Evolutionary conservation across 2,113 vertebrate genomes (phyloP), one percentile per base, ranked within the genome.

Genomic region (Nycticorax nycticorax): DNA sequence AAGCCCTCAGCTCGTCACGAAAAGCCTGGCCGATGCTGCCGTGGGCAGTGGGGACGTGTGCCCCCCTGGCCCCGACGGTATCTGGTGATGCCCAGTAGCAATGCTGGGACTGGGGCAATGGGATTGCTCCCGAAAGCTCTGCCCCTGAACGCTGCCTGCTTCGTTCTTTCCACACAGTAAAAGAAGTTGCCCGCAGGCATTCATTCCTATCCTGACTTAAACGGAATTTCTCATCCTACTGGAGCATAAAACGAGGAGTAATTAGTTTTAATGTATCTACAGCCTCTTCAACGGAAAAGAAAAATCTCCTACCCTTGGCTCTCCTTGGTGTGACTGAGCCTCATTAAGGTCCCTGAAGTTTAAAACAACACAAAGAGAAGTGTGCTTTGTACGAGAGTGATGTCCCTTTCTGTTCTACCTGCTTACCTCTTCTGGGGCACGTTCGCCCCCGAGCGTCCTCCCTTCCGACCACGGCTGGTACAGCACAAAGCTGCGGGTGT

Each of bases 211-310:
- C 72, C 72, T 26, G 14, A 19, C 77, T 89, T 43, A 72, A 64
- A 39, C 10, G 7, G 88, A 91, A 93, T 92, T 97, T 93, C 88
- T 90, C 72, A 81, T 95, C 76, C 86, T 92, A 89, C 47, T 92
- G 91, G 94, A 97, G 95, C 97, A 73, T 89, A 81, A 96, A 96
- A 89, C 60, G 22, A 83, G 91, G 19, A 93, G 60, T 89, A 96
- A 94, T 96, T 93, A 73, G 74, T 90, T 93, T 92, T 88, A 95
- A 93, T 81, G 83, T 48, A 75, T 75, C 86, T 75, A 28, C 52
- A 72, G 52, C 56, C 64, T 93, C 92, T 75, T 95, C 88, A 81
- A 30, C 4, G 32, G 88, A 60, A 81, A 67, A 83, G 92, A 72
- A 86, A 88, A 86, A 66, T 68, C 73, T 87, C 76, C 4, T 87